Evolutionary conservation across 2,113 vertebrate species (phyloP).

Genomic region (Polypterus senegalus): DNA sequence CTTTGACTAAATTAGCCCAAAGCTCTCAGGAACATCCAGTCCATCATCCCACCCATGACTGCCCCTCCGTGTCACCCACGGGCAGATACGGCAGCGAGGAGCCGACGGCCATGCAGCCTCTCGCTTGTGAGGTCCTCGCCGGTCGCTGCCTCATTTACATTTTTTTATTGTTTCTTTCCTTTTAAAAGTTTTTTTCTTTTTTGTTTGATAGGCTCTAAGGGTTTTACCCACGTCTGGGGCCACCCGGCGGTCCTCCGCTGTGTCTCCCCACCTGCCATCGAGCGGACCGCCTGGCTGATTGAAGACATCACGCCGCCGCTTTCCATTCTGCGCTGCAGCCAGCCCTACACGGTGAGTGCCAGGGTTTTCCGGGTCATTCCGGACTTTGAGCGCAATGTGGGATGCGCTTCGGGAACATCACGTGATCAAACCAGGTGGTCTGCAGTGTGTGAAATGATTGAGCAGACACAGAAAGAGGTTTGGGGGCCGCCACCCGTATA

Average conservation of each 20-base stretch:
- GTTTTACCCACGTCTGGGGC: slow-evolving; percentile 10
- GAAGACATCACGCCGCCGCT: slow-evolving; percentile 8
- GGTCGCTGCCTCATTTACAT: neutral
- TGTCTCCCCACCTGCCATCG: slow-evolving; percentile 5
- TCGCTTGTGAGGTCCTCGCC: neutral
- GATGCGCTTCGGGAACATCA: neutral
- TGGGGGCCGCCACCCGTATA: too few relatives aligned
- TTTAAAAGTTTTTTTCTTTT: neutral
- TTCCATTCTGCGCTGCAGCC: slow-evolving; percentile 3
- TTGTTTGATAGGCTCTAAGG: slow-evolving; percentile 3
- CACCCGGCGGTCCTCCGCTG: slow-evolving; percentile 8
- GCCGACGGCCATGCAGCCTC: neutral
- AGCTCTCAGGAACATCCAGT: neutral
- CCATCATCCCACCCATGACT: neutral
- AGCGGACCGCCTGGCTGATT: slow-evolving; percentile 7
- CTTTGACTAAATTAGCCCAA: too few relatives aligned
- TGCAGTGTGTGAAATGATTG: neutral
- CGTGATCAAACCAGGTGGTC: neutral
- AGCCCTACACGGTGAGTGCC: slow-evolving; percentile 10
- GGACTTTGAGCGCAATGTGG: neutral
- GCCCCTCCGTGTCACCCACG: neutral
- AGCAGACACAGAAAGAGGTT: neutral
- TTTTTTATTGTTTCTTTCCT: neutral
- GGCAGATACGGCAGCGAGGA: neutral
- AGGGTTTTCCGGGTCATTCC: too few relatives aligned